Conservation (phyloP, 1,140 invertebrate genomes). For the Drosophila triauraria region DNA sequence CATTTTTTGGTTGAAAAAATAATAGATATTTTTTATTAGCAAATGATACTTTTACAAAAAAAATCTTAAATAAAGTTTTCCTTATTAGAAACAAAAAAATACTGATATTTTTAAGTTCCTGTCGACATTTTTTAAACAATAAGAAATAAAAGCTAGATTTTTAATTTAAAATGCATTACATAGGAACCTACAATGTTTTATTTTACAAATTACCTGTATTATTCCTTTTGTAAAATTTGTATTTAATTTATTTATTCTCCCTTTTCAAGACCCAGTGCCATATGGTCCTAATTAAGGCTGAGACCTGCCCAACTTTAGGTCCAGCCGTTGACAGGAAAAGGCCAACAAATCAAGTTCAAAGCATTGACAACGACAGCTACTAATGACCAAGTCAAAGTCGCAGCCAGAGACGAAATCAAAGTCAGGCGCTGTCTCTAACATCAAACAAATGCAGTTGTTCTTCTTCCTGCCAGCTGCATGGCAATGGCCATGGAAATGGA, state of each 20-base stretch:
- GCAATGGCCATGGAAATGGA: constrained; percentile 19
- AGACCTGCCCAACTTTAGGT: constrained; percentile 4
- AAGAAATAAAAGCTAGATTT: too few species aligned
- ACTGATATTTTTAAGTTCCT: too few species aligned
- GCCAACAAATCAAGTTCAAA: constrained; percentile 42
- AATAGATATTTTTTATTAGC: too few species aligned
- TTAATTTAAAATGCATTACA: too few species aligned
- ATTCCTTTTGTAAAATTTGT: background rate
- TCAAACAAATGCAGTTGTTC: constrained; percentile 65
- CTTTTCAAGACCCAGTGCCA: background rate
- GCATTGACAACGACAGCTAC: constrained; percentile 50
- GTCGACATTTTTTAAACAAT: too few species aligned
- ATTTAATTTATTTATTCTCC: background rate
- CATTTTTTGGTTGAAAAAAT: too few species aligned
- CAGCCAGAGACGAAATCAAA: constrained; percentile 19
- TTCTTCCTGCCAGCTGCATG: constrained; percentile 63
- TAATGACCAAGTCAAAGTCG: constrained; percentile 45
- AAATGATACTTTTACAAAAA: too few species aligned
- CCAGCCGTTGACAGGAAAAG: constrained; percentile 29
- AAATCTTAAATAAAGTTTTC: too few species aligned
- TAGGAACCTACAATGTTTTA: too few species aligned
- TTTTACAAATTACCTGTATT: background rate
- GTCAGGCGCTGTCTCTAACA: constrained; percentile 57
- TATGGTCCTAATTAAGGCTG: background rate
- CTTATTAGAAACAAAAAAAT: too few species aligned